Evolutionary conservation across 2,797 vertebrate genomes (phyloP).

Genomic region (Acipenser transmontanus): DNA sequence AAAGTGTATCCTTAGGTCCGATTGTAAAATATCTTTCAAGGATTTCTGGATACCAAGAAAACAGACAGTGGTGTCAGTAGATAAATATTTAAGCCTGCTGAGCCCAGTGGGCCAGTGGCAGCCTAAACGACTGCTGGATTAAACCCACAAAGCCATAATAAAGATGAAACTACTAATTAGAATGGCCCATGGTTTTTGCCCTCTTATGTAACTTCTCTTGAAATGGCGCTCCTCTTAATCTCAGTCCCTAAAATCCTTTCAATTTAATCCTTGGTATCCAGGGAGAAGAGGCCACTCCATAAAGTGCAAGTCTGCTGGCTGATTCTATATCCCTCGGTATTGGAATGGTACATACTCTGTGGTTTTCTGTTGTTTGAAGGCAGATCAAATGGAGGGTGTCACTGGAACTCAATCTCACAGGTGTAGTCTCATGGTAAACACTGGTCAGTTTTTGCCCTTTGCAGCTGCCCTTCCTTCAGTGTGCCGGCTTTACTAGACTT

Average conservation of each 20-base stretch:
- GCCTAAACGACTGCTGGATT: slow-evolving; percentile 6
- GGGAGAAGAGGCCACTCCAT: slow-evolving; percentile 31
- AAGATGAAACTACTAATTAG: slow-evolving; percentile 1
- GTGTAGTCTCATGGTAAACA: slow-evolving; percentile 25
- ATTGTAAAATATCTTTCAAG: not conserved
- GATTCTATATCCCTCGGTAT: slow-evolving; percentile 32
- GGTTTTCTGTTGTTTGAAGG: slow-evolving; percentile 29
- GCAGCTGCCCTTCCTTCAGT: slow-evolving; percentile 4
- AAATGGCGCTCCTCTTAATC: slow-evolving; percentile 15
- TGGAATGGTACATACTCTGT: slow-evolving; percentile 22
- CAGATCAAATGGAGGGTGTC: slow-evolving; percentile 24
- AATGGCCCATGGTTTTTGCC: not conserved
- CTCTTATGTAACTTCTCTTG: not conserved
- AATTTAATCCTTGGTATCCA: slow-evolving; percentile 20
- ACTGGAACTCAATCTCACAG: slow-evolving; percentile 28
- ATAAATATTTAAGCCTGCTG: not conserved
- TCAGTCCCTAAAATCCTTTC: slow-evolving; percentile 18
- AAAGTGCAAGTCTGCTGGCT: slow-evolving; percentile 20
- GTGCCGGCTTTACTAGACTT: not conserved
- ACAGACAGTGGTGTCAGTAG: slow-evolving; percentile 1
- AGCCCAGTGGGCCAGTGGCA: not conserved
- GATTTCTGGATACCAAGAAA: not conserved
- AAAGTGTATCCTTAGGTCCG: not conserved
- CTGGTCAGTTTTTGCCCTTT: slow-evolving; percentile 15
- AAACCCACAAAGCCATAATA: not conserved